These are phyloP conservation scores for Callimorpha dominula DNA, from an alignment of 2,888 invertebrate species.

Conservation along the genomic window DNA sequence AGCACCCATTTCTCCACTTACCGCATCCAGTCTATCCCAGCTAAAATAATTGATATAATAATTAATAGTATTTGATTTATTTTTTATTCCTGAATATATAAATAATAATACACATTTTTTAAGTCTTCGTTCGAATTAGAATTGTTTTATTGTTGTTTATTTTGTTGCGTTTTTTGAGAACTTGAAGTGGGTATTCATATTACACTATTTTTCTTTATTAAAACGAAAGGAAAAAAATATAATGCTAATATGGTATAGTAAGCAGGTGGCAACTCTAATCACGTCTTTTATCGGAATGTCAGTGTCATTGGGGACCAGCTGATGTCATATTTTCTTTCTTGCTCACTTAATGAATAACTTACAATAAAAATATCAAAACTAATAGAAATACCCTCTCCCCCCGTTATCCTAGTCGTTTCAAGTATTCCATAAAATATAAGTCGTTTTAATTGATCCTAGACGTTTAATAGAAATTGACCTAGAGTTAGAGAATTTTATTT, in stretches of 20 bases:
- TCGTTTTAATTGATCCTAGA: not conserved
- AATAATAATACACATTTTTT: no score
- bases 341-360: no score
- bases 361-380: not conserved
- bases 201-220: no score
- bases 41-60: not conserved
- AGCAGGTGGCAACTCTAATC: slow-evolving; percentile 16
- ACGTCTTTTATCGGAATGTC: slow-evolving; percentile 24
- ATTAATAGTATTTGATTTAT: no score
- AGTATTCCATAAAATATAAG: not conserved
- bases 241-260: not conserved
- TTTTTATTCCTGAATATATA: no score
- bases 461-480: not conserved
- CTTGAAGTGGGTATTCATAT: not conserved
- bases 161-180: not conserved
- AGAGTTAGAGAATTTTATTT: no score
- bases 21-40: not conserved
- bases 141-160: not conserved
- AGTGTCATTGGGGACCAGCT: slow-evolving; percentile 19
- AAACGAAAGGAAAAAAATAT: not conserved
- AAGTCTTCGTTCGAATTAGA: not conserved
- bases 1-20: not conserved
- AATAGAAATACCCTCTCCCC: no score
- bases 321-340: slow-evolving; percentile 20
- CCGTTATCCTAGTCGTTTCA: not conserved